Evolutionary conservation across 2,113 vertebrate species (phyloP).

Genomic region (Suncus etruscus): DNA sequence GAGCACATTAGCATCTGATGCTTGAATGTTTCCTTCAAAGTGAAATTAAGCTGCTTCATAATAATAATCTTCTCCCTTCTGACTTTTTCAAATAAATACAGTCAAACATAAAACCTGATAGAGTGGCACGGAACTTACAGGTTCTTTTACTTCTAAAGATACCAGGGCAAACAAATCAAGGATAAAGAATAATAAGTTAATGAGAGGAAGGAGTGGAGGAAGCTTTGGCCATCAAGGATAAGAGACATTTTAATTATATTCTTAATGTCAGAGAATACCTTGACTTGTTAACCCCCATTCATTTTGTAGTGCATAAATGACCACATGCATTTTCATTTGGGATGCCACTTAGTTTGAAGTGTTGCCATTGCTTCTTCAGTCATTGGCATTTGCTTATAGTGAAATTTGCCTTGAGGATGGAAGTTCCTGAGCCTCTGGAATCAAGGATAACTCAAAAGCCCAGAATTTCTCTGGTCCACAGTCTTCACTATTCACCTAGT

Average conservation of each 20-base stretch:
- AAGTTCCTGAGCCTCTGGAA: not conserved
- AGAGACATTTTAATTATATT: conserved; percentile 1
- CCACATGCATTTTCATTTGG: not conserved
- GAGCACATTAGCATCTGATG: conserved; percentile 79
- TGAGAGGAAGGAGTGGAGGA: conserved; percentile 3
- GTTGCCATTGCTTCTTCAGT: not conserved
- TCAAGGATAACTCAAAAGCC: rapidly evolving
- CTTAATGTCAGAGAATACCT: not conserved
- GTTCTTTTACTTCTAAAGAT: conserved; percentile 53
- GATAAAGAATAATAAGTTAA: conserved; percentile 34
- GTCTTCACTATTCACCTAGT: not conserved
- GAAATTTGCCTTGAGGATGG: not conserved
- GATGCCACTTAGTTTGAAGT: not conserved
- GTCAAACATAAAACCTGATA: conserved; percentile 19
- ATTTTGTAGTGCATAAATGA: not conserved
- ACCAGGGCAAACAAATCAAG: not conserved
- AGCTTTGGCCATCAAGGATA: not conserved
- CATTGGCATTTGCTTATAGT: not conserved
- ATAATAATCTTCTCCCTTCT: conserved; percentile 56
- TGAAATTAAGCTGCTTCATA: conserved; percentile 67
- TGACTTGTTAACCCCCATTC: not conserved
- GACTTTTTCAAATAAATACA: conserved; percentile 76
- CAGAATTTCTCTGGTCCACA: not conserved
- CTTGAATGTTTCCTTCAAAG: conserved; percentile 79
- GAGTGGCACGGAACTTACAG: not conserved